Evolutionary conservation across 2,888 invertebrate genomes (phyloP).

Genomic region (Drosophila prolongata): DNA sequence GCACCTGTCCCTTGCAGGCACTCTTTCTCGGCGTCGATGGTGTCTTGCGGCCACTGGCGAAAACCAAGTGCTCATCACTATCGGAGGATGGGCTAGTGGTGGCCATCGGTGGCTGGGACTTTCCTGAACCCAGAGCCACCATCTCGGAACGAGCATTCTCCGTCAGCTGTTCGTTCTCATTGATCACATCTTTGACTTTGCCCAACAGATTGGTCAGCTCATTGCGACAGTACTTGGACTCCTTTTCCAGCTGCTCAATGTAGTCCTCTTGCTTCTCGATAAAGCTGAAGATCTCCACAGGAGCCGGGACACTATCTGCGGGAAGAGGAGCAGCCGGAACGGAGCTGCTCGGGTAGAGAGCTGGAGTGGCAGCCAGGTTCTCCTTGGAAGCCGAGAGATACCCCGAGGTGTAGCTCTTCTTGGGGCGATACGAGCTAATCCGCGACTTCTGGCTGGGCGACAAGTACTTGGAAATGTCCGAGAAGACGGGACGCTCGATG

Average conservation of each 20-base stretch:
- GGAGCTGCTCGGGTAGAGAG: slow-evolving; percentile 60
- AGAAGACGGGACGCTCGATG: slow-evolving; percentile 83
- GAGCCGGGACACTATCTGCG: slow-evolving; percentile 84
- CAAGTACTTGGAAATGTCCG: slow-evolving; percentile 84
- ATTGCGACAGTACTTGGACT: slow-evolving; percentile 93
- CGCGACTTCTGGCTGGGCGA: slow-evolving; percentile 82
- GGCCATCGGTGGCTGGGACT: slow-evolving; percentile 23
- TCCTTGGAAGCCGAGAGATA: slow-evolving; percentile 77
- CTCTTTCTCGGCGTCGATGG: slow-evolving; percentile 65
- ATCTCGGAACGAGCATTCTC: slow-evolving; percentile 91
- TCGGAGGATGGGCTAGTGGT: slow-evolving; percentile 86
- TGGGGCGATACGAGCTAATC: slow-evolving; percentile 70
- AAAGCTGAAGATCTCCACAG: slow-evolving; percentile 90
- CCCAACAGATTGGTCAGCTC: slow-evolving; percentile 91
- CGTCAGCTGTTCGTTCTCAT: slow-evolving; percentile 92
- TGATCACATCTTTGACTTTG: slow-evolving; percentile 94
- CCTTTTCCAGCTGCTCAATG: slow-evolving; percentile 93
- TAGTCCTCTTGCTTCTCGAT: slow-evolving; percentile 95
- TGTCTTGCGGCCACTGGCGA: slow-evolving; percentile 50
- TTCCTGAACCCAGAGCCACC: slow-evolving; percentile 85
- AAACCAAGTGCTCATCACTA: slow-evolving; percentile 84
- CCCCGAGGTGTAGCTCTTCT: slow-evolving; percentile 63
- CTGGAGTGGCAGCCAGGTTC: slow-evolving; percentile 66
- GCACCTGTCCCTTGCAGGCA: slow-evolving; percentile 55
- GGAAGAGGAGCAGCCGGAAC: slow-evolving; percentile 52